Percentiles rank a stretch among this genome's conserved stretches.
These are phyloP conservation scores for Indicator indicator DNA, from an alignment of 2,113 vertebrate species.

Conservation along the genomic window DNA sequence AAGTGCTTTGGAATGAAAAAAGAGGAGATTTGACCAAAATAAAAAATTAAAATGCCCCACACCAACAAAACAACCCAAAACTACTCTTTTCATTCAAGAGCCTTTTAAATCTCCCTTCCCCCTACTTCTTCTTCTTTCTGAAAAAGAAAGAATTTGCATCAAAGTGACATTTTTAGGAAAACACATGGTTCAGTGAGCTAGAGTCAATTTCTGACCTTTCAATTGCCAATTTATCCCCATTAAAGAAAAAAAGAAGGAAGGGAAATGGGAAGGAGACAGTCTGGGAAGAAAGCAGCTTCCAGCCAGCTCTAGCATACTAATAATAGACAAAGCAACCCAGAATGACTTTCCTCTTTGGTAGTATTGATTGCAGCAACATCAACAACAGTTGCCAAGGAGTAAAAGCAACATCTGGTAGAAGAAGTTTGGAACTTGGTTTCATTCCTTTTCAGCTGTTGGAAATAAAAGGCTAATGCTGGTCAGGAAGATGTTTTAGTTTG, in stretches of 20 bases:
- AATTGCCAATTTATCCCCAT: background rate
- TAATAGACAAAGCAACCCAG: background rate
- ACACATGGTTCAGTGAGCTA: background rate
- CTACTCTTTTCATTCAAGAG: background rate
- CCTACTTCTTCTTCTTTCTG: background rate
- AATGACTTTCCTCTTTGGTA: background rate
- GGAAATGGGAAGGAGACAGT: background rate
- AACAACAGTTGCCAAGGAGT: background rate
- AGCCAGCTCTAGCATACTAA: background rate
- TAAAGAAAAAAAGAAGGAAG: background rate
- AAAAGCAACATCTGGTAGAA: conserved; percentile 20
- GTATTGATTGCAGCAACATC: background rate
- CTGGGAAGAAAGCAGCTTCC: background rate
- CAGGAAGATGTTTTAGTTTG: background rate
- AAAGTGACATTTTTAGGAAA: conserved; percentile 3
- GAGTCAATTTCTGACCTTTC: conserved; percentile 5
- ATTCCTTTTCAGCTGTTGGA: background rate
- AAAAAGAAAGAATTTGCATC: conserved; percentile 10
- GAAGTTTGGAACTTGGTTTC: background rate
- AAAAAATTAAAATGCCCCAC: background rate
- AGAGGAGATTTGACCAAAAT: background rate
- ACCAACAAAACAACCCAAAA: too few species aligned
- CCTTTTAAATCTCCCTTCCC: background rate
- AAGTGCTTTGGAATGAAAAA: conserved; percentile 14
- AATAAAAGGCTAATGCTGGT: background rate